Evolutionary conservation across 2,888 invertebrate species (phyloP).

Genomic region (Phengaris alcon): DNA sequence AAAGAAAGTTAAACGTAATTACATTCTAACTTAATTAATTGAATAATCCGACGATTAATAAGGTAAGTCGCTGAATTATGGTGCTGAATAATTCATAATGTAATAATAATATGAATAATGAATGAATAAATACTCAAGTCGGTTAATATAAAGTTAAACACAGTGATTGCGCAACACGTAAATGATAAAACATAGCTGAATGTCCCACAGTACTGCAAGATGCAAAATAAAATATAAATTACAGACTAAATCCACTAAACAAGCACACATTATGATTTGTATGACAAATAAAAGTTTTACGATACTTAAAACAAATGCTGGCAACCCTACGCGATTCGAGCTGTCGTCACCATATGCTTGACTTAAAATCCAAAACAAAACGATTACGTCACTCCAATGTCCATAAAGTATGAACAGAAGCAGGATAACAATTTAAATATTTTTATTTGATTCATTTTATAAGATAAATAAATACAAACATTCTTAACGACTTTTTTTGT

Average conservation of each 20-base stretch:
- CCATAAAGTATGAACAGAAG: constrained; percentile 42
- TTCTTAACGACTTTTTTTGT: neutral
- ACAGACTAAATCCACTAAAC: neutral
- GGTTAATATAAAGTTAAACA: neutral
- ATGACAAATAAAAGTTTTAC: neutral
- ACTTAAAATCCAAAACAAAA: constrained; percentile 53
- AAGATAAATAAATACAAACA: neutral
- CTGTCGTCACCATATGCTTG: constrained; percentile 54
- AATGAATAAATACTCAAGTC: neutral
- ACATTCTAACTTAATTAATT: neutral
- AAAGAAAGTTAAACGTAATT: constrained; percentile 14
- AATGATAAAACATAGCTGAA: neutral
- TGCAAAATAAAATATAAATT: neutral
- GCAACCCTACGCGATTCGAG: constrained; percentile 57
- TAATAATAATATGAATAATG: constrained; percentile 8
- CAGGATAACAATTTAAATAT: constrained; percentile 30
- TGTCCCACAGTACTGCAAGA: neutral
- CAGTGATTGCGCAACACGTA: neutral
- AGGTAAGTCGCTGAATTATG: neutral
- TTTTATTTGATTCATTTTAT: neutral
- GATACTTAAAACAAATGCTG: constrained; percentile 33
- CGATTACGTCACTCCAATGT: constrained; percentile 60
- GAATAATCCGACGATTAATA: constrained; percentile 8
- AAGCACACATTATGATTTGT: neutral
- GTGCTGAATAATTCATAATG: constrained; percentile 6